phyloP scores from a whole-genome alignment of 2,888 invertebrate genomes.

The Trachelus troglodyta region DNA sequence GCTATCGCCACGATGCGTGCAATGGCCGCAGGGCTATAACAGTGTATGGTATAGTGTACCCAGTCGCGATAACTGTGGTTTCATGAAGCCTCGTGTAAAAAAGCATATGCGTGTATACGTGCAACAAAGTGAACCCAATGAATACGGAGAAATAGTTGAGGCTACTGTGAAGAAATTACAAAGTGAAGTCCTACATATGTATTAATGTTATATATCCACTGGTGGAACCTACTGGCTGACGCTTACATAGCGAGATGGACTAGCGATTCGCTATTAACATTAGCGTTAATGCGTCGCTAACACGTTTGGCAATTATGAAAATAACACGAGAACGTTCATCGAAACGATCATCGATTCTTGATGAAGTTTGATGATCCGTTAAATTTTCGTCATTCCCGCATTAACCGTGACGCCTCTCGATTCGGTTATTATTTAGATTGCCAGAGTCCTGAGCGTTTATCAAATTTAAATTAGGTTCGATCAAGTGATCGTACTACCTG shows the following conservation, averaged over 20 bases:
- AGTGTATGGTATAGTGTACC: background rate
- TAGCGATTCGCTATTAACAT: background rate
- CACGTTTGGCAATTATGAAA: background rate
- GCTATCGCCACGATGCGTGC: slow-evolving; percentile 49
- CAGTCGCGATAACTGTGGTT: slow-evolving; percentile 21
- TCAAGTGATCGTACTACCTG: background rate
- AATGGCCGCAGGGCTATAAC: slow-evolving; percentile 34
- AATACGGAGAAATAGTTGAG: background rate
- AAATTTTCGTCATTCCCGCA: background rate
- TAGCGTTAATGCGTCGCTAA: background rate
- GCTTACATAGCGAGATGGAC: background rate
- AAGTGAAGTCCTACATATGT: background rate
- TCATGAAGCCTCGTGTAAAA: background rate
- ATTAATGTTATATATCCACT: background rate
- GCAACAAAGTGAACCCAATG: background rate
- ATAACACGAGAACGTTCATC: background rate
- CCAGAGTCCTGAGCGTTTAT: background rate
- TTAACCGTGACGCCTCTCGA: background rate
- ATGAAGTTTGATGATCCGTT: background rate
- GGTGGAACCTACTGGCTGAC: background rate
- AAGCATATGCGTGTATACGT: background rate
- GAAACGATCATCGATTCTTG: background rate
- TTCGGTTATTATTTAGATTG: background rate
- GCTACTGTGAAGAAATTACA: background rate
- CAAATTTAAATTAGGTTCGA: background rate